Evolutionary conservation across 2,797 vertebrate genomes (phyloP).

Genomic region (Gallirallus australis): DNA sequence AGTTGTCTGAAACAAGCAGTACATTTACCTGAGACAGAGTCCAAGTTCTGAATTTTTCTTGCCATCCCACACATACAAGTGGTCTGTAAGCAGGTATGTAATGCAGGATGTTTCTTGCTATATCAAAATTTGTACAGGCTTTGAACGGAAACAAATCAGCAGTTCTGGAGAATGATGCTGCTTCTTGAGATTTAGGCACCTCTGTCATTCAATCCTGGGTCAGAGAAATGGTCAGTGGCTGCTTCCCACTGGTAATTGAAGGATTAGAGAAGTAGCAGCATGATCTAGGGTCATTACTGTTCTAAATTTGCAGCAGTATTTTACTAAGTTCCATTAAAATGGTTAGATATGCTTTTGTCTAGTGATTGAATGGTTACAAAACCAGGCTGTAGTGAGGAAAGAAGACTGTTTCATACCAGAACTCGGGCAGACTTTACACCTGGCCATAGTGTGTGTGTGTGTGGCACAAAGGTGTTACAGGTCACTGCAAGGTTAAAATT

Average conservation of each 20-base stretch:
- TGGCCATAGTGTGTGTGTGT: background rate
- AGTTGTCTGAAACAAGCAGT: background rate
- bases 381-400: background rate
- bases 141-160: background rate
- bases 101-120: background rate
- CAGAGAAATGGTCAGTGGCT: background rate
- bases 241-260: background rate
- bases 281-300: background rate
- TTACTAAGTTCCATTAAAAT: background rate
- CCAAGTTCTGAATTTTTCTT: background rate
- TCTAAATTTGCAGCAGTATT: background rate
- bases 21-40: background rate
- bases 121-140: background rate
- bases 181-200: background rate
- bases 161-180: background rate
- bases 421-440: background rate
- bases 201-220: background rate
- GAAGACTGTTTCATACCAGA: background rate
- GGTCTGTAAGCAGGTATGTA: background rate
- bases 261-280: background rate
- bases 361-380: background rate
- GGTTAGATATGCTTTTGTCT: background rate
- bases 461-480: background rate
- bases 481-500: background rate
- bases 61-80: background rate